Conservation (phyloP, 1,140 invertebrate genomes). For the Elysia chlorotica region DNA sequence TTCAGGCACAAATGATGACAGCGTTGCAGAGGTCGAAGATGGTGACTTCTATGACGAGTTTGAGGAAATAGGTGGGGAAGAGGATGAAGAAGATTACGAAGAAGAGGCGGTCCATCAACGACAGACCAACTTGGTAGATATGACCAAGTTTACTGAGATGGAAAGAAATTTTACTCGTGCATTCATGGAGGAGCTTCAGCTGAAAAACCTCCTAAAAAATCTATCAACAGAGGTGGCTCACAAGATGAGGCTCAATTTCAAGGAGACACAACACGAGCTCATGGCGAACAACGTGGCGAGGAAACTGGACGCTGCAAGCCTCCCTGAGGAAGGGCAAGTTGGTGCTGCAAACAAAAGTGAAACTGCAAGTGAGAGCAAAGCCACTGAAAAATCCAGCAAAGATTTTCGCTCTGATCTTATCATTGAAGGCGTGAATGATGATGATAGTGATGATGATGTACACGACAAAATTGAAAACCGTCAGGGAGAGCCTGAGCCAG, state of each 20-base stretch:
- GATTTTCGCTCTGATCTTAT: too few relatives aligned
- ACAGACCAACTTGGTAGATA: constrained; percentile 3
- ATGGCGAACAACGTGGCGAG: constrained; percentile 1
- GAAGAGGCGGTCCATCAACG: neutral
- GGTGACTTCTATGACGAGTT: neutral
- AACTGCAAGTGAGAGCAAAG: too few relatives aligned
- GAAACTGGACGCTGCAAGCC: neutral
- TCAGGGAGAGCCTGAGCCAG: neutral
- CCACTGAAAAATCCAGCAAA: too few relatives aligned
- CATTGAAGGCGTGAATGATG: too few relatives aligned
- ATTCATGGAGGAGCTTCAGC: neutral
- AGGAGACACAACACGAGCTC: neutral
- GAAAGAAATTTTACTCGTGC: neutral
- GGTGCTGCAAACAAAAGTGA: too few relatives aligned
- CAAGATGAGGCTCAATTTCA: neutral
- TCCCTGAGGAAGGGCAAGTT: neutral
- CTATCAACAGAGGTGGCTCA: neutral
- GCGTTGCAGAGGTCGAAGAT: neutral
- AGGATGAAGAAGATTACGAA: constrained; percentile 8
- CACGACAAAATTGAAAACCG: too few relatives aligned
- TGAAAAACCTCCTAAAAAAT: neutral
- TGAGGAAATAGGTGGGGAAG: neutral
- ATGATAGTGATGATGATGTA: too few relatives aligned
- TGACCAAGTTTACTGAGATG: neutral
- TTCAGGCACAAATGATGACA: neutral